Evolutionary conservation across 2,113 vertebrate genomes (phyloP), one percentile per base, ranked within the genome.

Genomic region (Uria aalge): DNA sequence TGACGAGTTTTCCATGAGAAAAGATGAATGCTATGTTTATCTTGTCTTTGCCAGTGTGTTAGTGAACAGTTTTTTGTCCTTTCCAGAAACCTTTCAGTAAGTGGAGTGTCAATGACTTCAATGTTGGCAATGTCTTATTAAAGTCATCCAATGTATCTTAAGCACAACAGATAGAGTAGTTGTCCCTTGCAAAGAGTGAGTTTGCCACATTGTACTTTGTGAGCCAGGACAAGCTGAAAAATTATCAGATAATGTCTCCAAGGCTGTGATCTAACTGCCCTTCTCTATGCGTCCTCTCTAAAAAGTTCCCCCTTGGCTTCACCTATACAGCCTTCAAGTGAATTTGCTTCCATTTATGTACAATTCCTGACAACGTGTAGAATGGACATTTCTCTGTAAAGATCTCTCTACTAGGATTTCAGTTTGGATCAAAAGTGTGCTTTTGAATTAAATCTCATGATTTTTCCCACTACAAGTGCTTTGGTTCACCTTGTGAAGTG

Each of bases 1-100:
- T 45, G 69, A 75, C 72, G 79, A 95, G 80, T 94, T 96, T 97
- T 97, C 96, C 95, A 97, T 97, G 94, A 96, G 91, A 78, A 86
- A 66, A 94, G 92, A 85, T 17, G 20, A 64, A 36, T 81, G 85
- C 72, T 96, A 91, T 97, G 91, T 91, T 97, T 97, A 73, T 92
- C 45, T 78, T 41, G 52, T 60, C 52, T 74, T 80, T 92, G 95
- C 86, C 96, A 96, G 69, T 64, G 53, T 19, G 3, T 34, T 66
- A 81, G 68, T 9, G 88, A 87, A 16, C 64, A 92, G 73, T 85
- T 72, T 78, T 86, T 84, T 78, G 83, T 85, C 75, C 91, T 83
- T 85, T 97, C 96, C 96, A 97, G 81, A 92, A 93, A 95, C 71
- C 85, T 96, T 95, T 92, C 96, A 96, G 63, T 92, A 38, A 91